Percentiles rank a stretch among this genome's conserved stretches.
Evolutionary conservation across 1,140 invertebrate species (phyloP).

Genomic region (Cylas formicarius): DNA sequence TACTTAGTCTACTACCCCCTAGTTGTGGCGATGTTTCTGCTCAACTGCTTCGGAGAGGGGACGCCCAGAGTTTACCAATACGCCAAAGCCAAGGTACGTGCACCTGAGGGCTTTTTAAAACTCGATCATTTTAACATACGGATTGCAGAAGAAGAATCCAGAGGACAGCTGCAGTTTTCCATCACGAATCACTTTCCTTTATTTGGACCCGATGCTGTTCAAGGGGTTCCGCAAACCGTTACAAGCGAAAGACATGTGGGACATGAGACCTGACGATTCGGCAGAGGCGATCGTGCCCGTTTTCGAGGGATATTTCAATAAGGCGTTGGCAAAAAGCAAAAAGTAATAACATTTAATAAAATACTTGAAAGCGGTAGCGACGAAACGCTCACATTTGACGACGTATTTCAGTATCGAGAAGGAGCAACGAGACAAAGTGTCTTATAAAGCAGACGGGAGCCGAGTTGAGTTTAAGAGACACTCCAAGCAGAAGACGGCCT

Average conservation of each 20-base stretch:
- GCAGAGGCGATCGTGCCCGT: conserved; percentile 68
- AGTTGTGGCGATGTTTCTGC: conserved; percentile 61
- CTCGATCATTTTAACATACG: too few species aligned
- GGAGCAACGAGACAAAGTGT: conserved; percentile 30
- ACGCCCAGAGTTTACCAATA: conserved; percentile 61
- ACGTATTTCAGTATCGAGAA: too few species aligned
- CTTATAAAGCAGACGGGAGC: too few species aligned
- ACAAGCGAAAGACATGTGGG: conserved; percentile 78
- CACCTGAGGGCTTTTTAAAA: too few species aligned
- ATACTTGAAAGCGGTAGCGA: conserved; percentile 57
- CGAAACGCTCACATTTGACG: conserved; percentile 60
- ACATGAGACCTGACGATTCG: conserved; percentile 75
- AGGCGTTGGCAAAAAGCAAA: conserved; percentile 47
- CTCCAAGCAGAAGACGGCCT: too few species aligned
- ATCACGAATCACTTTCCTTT: conserved; percentile 80
- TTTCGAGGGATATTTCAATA: conserved; percentile 81
- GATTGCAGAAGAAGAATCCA: conserved; percentile 70
- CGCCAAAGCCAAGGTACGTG: conserved; percentile 54
- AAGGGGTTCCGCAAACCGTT: conserved; percentile 77
- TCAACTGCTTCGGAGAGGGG: conserved; percentile 79
- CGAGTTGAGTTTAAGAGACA: too few species aligned
- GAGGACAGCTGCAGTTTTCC: conserved; percentile 78
- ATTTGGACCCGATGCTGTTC: conserved; percentile 81
- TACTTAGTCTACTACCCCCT: conserved; percentile 77
- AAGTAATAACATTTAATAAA: conserved; percentile 52